phyloP scores from a whole-genome alignment of 35 echinoderm and acorn worm genomes.

The Apostichopus parvimensis region DNA sequence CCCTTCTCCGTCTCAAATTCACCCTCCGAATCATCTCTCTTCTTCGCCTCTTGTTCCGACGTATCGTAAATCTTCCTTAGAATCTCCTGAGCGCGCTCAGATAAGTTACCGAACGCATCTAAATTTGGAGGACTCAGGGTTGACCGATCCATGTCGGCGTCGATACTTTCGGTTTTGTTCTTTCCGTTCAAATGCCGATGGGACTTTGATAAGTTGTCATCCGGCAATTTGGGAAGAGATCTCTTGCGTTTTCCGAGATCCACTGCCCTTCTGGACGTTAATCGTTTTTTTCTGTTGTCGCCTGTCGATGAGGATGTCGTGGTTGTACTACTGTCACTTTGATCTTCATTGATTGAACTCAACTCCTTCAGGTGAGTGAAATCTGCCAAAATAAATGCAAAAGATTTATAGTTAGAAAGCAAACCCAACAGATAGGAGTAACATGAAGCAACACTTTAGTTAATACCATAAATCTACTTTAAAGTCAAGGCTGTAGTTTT shows the following conservation, averaged over 20 bases:
- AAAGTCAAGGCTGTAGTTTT: no score
- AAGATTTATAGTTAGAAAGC: not conserved
- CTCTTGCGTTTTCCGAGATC: not conserved
- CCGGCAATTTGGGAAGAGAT: conserved; percentile 13
- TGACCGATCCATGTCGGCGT: not conserved
- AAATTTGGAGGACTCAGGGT: conserved; percentile 53
- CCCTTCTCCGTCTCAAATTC: not conserved
- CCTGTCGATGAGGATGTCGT: not conserved
- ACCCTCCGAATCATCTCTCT: not conserved
- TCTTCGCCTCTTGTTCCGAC: conserved; percentile 2
- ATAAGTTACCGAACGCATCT: conserved; percentile 75
- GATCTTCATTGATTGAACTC: conserved; percentile 17
- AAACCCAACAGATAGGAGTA: no score
- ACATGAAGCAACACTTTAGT: no score
- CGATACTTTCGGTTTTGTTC: not conserved
- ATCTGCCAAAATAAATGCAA: conserved; percentile 18
- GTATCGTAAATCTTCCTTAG: conserved; percentile 78
- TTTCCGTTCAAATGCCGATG: not conserved
- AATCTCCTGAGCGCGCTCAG: conserved; percentile 85
- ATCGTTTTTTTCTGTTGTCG: not conserved
- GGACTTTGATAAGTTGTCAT: not conserved
- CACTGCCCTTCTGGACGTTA: not conserved
- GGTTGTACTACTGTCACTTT: not conserved
- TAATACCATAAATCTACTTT: no score
- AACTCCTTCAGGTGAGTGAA: conserved; percentile 27